Conservation (phyloP, 64 coral and sea anemone genomes). For the Astreopora myriophthalma region DNA sequence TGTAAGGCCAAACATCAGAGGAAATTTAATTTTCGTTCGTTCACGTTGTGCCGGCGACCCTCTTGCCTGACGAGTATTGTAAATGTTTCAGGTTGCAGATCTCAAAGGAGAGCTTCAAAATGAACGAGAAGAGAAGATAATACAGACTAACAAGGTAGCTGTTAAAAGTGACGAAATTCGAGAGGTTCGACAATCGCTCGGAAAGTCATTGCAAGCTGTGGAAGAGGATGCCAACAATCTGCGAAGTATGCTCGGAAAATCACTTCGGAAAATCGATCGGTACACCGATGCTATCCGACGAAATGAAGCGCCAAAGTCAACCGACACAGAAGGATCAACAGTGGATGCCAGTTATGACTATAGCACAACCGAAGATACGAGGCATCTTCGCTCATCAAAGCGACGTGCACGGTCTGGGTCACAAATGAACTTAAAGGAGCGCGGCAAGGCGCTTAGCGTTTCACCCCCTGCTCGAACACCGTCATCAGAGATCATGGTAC, state of each 20-base stretch:
- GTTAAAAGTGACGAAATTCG: conserved; percentile 88
- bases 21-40: no score
- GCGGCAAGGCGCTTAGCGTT: background rate
- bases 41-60: no score
- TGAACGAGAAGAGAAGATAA: conserved; percentile 67
- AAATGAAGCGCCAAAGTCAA: conserved; percentile 37
- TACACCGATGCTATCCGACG: conserved; percentile 78
- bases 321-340: conserved; percentile 57
- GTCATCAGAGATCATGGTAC: conserved; percentile 12
- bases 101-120: conserved; percentile 76
- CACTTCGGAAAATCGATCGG: conserved; percentile 88
- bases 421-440: conserved; percentile 42
- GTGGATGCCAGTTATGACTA: conserved; percentile 20
- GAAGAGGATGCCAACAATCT: conserved; percentile 89
- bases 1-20: no score
- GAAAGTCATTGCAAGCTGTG: conserved; percentile 82
- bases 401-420: conserved; percentile 68
- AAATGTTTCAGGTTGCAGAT: conserved; percentile 50
- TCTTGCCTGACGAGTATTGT: background rate
- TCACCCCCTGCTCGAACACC: conserved; percentile 1
- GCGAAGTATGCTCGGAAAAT: conserved; percentile 95
- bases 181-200: conserved; percentile 81
- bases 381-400: conserved; percentile 19
- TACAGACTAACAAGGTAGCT: conserved; percentile 59
- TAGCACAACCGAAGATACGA: conserved; percentile 31